Evolutionary conservation across 2,113 vertebrate species (phyloP).

Genomic region (Pelmatolapia mariae): DNA sequence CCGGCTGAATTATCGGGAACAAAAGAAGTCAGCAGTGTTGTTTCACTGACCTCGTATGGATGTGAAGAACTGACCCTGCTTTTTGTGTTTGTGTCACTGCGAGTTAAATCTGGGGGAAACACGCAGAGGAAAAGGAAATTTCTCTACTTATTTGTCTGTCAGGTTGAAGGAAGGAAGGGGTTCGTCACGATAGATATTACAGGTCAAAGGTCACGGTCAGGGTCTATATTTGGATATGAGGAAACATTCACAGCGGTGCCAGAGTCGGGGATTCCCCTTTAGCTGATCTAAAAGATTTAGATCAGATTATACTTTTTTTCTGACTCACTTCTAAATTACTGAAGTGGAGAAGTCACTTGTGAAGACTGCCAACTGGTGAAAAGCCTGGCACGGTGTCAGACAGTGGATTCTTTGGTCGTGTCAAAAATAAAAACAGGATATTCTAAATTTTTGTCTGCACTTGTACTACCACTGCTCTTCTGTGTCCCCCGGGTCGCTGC

Average conservation of each 20-base stretch:
- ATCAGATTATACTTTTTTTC: not conserved
- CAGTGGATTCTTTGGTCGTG: not conserved
- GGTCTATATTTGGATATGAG: not conserved
- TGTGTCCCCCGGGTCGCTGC: not conserved
- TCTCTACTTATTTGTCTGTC: not conserved
- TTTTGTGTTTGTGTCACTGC: not conserved
- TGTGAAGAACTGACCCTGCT: not conserved
- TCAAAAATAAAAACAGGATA: not conserved
- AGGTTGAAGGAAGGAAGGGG: not conserved
- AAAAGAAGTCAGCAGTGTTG: slow-evolving; percentile 15
- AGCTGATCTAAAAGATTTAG: not conserved
- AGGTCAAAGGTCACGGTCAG: not conserved
- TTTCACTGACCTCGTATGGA: not conserved
- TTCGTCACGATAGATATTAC: not conserved
- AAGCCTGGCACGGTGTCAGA: not conserved
- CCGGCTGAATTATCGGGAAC: not conserved
- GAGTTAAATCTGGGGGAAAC: not conserved
- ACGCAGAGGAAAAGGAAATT: slow-evolving; percentile 5
- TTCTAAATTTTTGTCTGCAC: not conserved
- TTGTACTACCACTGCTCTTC: not conserved
- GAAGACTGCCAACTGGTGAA: not conserved
- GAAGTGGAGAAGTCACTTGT: not conserved
- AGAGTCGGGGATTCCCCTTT: not conserved
- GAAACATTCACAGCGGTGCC: not conserved
- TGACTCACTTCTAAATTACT: not conserved